Evolutionary conservation across 1,140 invertebrate species (phyloP), one percentile per base, ranked within the genome.

Genomic region (Drosophila neocordata): DNA sequence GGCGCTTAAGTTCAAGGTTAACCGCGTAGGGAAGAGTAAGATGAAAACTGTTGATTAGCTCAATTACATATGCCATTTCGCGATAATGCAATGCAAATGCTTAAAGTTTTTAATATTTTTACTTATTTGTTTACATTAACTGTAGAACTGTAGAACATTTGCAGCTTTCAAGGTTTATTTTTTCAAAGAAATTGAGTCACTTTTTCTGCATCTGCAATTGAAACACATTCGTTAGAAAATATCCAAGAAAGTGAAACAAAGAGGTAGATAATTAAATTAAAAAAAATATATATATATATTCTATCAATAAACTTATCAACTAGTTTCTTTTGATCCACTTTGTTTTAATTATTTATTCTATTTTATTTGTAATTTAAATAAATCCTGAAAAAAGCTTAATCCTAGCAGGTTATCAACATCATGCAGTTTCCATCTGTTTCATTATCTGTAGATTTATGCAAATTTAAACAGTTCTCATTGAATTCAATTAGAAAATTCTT

Each of bases 1-100:
- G 6, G 9, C n/a, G 41, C 41, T 9, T 11, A 48, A 81, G 81
- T 84, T 84, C 82, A 84, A 84, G 81, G 82, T 85, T 73, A 71
- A 35, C 44, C 6, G 27, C 27, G 7, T 31, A 6, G 58, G 59
- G 11, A 24, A 52, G 15, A 48, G 8, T 18, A 18, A 20, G 34
- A 12, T 35, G 8, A 18, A 11, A 2, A 20, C 15, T 20, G 59
- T 31, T 72, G 68, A 64, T 72, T 71, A 48, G 18, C 11, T 68
- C 56, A 72, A 72, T 58, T 73, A 51, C 37, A 53, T 44, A 65
- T 73, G 69, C 53, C 8, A 48, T 20, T 48, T 48, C 41, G 11
- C 9, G 41, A 15, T 18, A 44, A 18, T 44, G 13, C 41, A 44
- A 20, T 48, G 8, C 41, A 48, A 15, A 15, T 44, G 13, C 13